Base-by-base conservation (phyloP, 2,797 vertebrate genomes). In the Gorsachius magnificus region DNA sequence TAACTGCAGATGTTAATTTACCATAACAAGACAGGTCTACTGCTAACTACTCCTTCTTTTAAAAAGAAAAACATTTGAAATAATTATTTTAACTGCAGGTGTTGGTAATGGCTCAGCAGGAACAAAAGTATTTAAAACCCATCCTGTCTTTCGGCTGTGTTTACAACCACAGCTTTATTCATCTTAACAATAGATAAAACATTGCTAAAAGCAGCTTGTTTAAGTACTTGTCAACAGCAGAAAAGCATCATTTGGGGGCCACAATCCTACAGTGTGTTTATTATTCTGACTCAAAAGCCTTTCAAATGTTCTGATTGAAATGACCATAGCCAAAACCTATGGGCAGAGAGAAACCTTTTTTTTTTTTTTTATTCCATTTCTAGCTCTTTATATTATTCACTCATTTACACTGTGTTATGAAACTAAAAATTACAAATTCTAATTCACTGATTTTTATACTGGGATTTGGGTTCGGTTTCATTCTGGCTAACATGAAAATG, bases 81-180 rank as follows among this genome's bases (percentile, higher is more conserved):
- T 97, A 96, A 97, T 96, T 96, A 96, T 98, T 97, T 98, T 96
- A 97, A 97, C 91, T 96, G 84, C 95, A 97, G 89, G 77, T 97
- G 91, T 87, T 97, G 68, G 58, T 97, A 96, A 91, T 95, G 89
- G 58, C 93, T 96, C 88, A 96, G 94, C 90, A 95, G 93, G 95
- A 97, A 97, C 84, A 84, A 94, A 97, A 97, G 84, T 84, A 89
- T 95, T 97, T 97, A 84, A 96, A 97, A 96, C 29, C 51, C 57
- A 84, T 91, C 61, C 82, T n/a, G 61, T 95, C 71, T 92, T 76
- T 96, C 25, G 51, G 79, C 92, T 96, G 38, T 94, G 91, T 96
- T 97, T 97, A 78, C 65, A 90, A 89, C 53, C 43, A 18, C 74
- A 82, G 68, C 70, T 96, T 92, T 92, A 94, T 91, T 95, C 58